Evolutionary conservation across 35 echinoderm and acorn worm species (phyloP).

Genomic region (Ophioderma brevispina): DNA sequence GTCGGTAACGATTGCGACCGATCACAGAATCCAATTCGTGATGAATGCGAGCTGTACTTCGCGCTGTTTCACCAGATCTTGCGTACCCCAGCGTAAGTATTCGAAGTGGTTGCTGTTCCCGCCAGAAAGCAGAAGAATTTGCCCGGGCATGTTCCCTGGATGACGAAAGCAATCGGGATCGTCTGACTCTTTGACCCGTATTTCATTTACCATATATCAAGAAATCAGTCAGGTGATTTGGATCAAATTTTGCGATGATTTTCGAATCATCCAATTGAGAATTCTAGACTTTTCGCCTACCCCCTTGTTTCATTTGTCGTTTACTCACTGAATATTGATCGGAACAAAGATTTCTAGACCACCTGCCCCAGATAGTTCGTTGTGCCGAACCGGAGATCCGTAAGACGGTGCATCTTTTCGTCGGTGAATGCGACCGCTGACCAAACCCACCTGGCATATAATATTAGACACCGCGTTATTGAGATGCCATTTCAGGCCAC

Average conservation of each 20-base stretch:
- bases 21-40: constrained; percentile 40
- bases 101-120: background rate
- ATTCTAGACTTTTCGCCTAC: too few species aligned
- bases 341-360: too few species aligned
- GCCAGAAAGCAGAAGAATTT: background rate
- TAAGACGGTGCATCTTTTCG: too few species aligned
- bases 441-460: too few species aligned
- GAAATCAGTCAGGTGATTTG: background rate
- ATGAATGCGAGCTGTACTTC: constrained; percentile 1
- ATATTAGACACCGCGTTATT: too few species aligned
- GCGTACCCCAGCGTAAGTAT: background rate
- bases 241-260: background rate
- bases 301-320: too few species aligned
- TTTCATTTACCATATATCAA: constrained; percentile 3
- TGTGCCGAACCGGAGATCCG: too few species aligned
- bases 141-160: background rate
- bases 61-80: background rate
- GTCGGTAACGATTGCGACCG: background rate
- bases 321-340: too few species aligned
- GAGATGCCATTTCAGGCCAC: too few species aligned
- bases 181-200: background rate
- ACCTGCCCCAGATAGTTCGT: too few species aligned
- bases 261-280: too few species aligned
- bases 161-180: background rate
- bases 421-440: too few species aligned